Conservation (phyloP, 2,888 invertebrate genomes). For the Liopterus haemorrhoidalis region DNA sequence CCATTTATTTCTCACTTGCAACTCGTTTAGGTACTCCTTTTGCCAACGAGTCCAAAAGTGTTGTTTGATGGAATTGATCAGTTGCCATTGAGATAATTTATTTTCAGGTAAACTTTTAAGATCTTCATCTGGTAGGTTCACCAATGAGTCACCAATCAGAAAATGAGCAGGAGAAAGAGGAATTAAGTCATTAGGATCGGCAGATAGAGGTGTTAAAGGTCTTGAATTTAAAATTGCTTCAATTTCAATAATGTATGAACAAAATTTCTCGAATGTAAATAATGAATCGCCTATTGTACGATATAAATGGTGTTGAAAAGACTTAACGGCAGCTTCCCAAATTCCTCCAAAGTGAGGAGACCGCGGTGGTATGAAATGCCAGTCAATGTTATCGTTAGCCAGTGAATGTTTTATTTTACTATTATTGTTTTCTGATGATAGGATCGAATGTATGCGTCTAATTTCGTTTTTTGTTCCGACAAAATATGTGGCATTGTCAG, state of each 20-base stretch:
- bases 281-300: constrained; percentile 11
- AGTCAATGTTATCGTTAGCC: not conserved
- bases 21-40: too few relatives aligned
- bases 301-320: constrained; percentile 13
- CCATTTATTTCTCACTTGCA: too few relatives aligned
- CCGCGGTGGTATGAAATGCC: constrained; percentile 23
- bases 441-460: not conserved
- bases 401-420: not conserved
- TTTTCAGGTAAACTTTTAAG: too few relatives aligned
- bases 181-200: constrained; percentile 3
- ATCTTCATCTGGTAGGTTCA: constrained; percentile 7
- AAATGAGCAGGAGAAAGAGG: constrained; percentile 21
- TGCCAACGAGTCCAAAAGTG: too few relatives aligned
- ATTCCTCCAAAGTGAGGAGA: constrained; percentile 19
- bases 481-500: constrained; percentile 25
- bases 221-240: too few relatives aligned
- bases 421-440: constrained; percentile 1
- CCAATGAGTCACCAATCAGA: constrained; percentile 11
- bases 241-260: constrained; percentile 12
- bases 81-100: too few relatives aligned
- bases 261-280: constrained; percentile 14
- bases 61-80: too few relatives aligned
- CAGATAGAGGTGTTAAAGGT: constrained; percentile 12
- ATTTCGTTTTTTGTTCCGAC: constrained; percentile 12
- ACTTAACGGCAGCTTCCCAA: constrained; percentile 13